Conservation (phyloP, 2,113 vertebrate genomes). For the Neolamprologus variostigma region DNA sequence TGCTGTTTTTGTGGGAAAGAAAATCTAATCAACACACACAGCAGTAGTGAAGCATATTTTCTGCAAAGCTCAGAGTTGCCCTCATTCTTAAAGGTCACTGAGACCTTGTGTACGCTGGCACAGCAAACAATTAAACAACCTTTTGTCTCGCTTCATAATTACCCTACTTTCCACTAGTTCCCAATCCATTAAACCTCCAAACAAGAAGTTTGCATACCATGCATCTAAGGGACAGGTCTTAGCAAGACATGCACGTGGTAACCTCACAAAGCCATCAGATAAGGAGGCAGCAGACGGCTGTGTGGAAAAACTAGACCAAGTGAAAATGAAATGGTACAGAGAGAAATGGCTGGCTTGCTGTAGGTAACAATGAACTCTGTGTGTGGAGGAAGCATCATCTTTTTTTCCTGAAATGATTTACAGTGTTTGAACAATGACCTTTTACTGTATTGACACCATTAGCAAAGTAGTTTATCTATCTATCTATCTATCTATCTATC, state of each 20-base stretch:
- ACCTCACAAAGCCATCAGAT: neutral
- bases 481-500: too few relatives aligned
- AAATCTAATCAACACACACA: neutral
- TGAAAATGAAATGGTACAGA: neutral
- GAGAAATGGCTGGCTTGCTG: neutral
- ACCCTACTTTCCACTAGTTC: neutral
- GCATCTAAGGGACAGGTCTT: neutral
- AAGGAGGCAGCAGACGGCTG: neutral
- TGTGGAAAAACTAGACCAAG: neutral
- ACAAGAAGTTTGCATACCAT: slow-evolving; percentile 11
- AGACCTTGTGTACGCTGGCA: neutral
- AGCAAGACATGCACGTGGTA: neutral
- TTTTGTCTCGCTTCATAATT: slow-evolving; percentile 4
- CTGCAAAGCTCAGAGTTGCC: neutral
- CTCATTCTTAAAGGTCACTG: neutral
- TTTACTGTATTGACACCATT: neutral
- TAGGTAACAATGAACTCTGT: neutral
- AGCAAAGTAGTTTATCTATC: neutral
- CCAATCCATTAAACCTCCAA: slow-evolving; percentile 4
- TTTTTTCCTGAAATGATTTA: neutral
- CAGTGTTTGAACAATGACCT: neutral
- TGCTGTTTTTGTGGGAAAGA: neutral
- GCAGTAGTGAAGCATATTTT: neutral
- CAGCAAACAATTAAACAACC: neutral
- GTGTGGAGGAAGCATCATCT: neutral